Percentiles rank a stretch among this genome's conserved stretches.
phyloP scores from a whole-genome alignment of 2,113 vertebrate genomes.

The Pithys albifrons region DNA sequence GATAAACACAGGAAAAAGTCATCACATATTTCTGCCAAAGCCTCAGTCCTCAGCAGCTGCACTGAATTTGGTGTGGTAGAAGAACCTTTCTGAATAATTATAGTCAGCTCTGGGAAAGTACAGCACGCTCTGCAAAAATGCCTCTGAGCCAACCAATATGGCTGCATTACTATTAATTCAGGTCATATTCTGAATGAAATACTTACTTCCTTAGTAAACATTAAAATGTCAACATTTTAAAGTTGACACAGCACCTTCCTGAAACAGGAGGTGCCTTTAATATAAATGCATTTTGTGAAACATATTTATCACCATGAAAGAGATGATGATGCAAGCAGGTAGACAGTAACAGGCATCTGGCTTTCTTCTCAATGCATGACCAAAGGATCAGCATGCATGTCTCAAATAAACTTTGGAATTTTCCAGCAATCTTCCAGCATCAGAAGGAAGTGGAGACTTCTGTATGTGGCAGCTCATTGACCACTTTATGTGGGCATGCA shows the following conservation, averaged over 20 bases:
- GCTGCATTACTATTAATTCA: neutral
- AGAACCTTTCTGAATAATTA: conserved; percentile 29
- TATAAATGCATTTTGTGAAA: neutral
- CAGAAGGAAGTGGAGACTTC: neutral
- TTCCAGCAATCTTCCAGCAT: neutral
- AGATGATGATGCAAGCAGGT: neutral
- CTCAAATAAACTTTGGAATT: neutral
- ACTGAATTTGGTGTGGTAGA: neutral
- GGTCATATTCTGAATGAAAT: conserved; percentile 6
- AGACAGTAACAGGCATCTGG: neutral
- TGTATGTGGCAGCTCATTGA: neutral
- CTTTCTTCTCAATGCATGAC: neutral
- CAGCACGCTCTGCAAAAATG: neutral
- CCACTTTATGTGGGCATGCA: neutral
- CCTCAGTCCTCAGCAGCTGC: neutral
- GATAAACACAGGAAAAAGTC: neutral
- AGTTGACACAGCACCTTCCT: neutral
- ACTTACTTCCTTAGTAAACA: neutral
- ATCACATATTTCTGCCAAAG: neutral
- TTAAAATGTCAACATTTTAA: conserved; percentile 9
- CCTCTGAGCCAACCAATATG: conserved; percentile 20
- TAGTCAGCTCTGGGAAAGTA: neutral
- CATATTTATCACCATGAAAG: neutral
- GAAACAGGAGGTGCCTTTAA: neutral
- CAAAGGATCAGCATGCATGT: neutral